Base-by-base conservation (phyloP, 2,888 invertebrate genomes). In the Microdon myrmicae region DNA sequence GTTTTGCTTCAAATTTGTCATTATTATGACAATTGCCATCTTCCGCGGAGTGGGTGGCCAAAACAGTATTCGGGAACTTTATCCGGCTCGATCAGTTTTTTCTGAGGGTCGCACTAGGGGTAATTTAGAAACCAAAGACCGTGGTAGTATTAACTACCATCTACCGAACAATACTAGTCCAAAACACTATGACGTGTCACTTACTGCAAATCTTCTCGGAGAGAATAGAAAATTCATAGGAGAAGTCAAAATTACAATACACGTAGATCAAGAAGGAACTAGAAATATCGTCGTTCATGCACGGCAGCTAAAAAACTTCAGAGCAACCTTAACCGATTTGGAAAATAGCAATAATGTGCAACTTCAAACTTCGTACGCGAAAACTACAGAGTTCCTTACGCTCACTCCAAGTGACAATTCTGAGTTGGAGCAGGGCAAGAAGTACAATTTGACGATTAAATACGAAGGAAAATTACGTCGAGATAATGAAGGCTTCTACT, bases 401-500 rank as follows among this genome's bases (percentile, higher is more conserved):
- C 10, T 61, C 0, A 53, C 47, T 4, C 45, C 58, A 3, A 48
- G 16, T 2, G 45, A 51, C 28, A 48, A 44, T 6, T 28, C 49
- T 0, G 14, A 7, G 8, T 41, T 68, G 9, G 10, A 8, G 5
- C 17, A 53, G 12, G 59, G 59, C 23, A 13, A 28, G 20, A 74
- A 76, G 0, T 83, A 86, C 53, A 72, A 71, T 0, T 67, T 86
- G 0, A 72, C 76, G 23, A 85, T 88, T 49, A 70, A 75, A 0
- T 90, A 85, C 69, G 71, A 70, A 0, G 87, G 84, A 0, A 74
- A 75, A 3, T 83, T 86, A 13, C 83, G 83, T 25, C 80, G 81
- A 9, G 83, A 86, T 49, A 82, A 87, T 77, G 83, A 83, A 35
- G 88, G 88, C 12, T 83, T 88, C 32, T 86, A 86, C 56, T 73